Percentiles rank a stretch among this genome's conserved stretches.
phyloP scores from a whole-genome alignment of 2,797 vertebrate genomes.

The Pseudocheirus occidentalis region DNA sequence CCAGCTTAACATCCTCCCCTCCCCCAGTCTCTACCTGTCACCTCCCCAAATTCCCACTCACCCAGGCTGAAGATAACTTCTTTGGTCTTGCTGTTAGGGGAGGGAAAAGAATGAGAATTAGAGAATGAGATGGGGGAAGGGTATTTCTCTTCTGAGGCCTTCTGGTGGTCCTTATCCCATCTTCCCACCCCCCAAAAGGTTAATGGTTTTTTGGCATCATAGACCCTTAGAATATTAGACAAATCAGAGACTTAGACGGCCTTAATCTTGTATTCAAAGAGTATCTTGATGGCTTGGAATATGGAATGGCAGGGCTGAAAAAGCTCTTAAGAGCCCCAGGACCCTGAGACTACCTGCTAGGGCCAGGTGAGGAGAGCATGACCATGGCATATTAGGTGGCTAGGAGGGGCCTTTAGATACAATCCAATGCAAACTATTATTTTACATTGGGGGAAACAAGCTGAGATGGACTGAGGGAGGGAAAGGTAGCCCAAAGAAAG shows the following conservation, averaged over 20 bases:
- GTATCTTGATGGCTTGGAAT: not conserved
- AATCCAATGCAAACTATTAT: not conserved
- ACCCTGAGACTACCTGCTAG: not conserved
- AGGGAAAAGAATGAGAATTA: conserved; percentile 45
- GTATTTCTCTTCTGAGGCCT: no score
- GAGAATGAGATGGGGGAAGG: not conserved
- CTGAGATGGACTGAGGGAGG: not conserved
- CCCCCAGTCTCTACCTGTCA: not conserved
- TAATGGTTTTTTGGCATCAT: not conserved
- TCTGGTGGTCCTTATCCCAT: not conserved
- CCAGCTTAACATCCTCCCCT: not conserved
- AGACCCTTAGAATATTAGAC: not conserved
- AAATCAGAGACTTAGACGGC: not conserved
- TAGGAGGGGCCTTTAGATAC: not conserved
- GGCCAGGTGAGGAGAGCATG: not conserved
- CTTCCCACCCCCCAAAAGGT: not conserved
- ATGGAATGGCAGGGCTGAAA: not conserved
- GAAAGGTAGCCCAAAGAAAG: not conserved
- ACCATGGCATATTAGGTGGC: not conserved
- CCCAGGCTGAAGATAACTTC: conserved; percentile 91
- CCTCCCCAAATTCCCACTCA: conserved; percentile 77
- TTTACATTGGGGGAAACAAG: not conserved
- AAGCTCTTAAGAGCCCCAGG: not conserved
- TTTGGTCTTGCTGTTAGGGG: conserved; percentile 91
- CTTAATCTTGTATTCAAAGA: not conserved